Evolutionary conservation across 2,797 vertebrate genomes (phyloP).

Genomic region (Borostomias antarcticus): DNA sequence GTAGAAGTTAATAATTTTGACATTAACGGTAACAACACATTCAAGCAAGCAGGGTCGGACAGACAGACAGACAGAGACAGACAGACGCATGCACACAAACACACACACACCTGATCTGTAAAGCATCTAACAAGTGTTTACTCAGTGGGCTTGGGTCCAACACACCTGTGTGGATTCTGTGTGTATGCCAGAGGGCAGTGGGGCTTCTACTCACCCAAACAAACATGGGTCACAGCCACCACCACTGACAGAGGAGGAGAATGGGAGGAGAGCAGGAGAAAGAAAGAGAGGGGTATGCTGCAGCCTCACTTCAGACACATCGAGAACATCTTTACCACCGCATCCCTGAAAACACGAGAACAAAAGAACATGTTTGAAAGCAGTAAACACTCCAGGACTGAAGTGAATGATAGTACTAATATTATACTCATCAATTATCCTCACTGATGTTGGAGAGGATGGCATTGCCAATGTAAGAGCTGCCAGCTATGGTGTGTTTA

Average conservation of each 20-base stretch:
- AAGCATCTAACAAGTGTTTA: slow-evolving; percentile 12
- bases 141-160: slow-evolving; percentile 3
- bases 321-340: slow-evolving; percentile 66
- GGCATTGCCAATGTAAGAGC: background rate
- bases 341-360: slow-evolving; percentile 63
- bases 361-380: slow-evolving; percentile 11
- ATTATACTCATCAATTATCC: background rate
- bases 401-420: background rate
- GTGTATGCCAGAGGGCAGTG: slow-evolving; percentile 4
- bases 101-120: slow-evolving; percentile 5
- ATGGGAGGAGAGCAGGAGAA: background rate
- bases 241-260: background rate
- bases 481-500: background rate
- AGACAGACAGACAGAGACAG: slow-evolving; percentile 13
- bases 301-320: slow-evolving; percentile 61
- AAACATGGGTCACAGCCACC: slow-evolving; percentile 2
- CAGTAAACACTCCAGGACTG: too few relatives aligned
- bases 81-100: background rate
- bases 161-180: slow-evolving; percentile 12
- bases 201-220: background rate
- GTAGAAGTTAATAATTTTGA: background rate
- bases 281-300: background rate
- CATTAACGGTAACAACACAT: background rate
- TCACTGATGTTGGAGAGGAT: background rate
- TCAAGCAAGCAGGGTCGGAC: slow-evolving; percentile 6